Percentiles rank a stretch among this genome's conserved stretches.
Conservation (phyloP, 1,140 invertebrate species). For the Drosophila paulistorum region DNA sequence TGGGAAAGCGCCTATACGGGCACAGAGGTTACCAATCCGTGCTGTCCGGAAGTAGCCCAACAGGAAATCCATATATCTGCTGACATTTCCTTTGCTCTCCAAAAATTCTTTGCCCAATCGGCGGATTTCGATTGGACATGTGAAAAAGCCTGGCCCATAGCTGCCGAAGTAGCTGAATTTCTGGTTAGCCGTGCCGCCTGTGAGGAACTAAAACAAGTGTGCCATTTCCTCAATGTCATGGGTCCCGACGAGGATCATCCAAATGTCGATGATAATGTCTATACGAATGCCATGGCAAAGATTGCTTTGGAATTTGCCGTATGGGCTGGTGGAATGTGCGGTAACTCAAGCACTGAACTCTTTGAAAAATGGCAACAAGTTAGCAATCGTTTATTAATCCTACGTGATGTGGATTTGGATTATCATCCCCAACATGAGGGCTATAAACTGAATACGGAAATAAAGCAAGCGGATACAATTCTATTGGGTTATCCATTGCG, state of each 20-base stretch:
- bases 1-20: slow-evolving; percentile 86
- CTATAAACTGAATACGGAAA: slow-evolving; percentile 82
- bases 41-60: slow-evolving; percentile 84
- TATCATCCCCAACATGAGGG: slow-evolving; percentile 85
- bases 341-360: slow-evolving; percentile 30
- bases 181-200: slow-evolving; percentile 84
- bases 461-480: slow-evolving; percentile 85
- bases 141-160: slow-evolving; percentile 84
- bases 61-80: slow-evolving; percentile 85
- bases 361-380: slow-evolving; percentile 83
- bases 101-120: slow-evolving; percentile 84
- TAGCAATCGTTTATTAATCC: slow-evolving; percentile 83
- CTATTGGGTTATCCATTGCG: slow-evolving; percentile 84
- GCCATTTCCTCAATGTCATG: slow-evolving; percentile 84
- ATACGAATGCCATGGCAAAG: slow-evolving; percentile 85
- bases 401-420: slow-evolving; percentile 82
- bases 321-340: slow-evolving; percentile 52
- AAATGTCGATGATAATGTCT: slow-evolving; percentile 84
- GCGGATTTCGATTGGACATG: slow-evolving; percentile 83
- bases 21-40: slow-evolving; percentile 84
- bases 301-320: slow-evolving; percentile 84
- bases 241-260: slow-evolving; percentile 86
- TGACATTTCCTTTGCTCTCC: slow-evolving; percentile 84
- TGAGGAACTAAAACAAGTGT: slow-evolving; percentile 79
- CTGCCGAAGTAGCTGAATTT: slow-evolving; percentile 85